phyloP scores from a whole-genome alignment of 2,888 invertebrate genomes.

The Apodemia duryi region DNA sequence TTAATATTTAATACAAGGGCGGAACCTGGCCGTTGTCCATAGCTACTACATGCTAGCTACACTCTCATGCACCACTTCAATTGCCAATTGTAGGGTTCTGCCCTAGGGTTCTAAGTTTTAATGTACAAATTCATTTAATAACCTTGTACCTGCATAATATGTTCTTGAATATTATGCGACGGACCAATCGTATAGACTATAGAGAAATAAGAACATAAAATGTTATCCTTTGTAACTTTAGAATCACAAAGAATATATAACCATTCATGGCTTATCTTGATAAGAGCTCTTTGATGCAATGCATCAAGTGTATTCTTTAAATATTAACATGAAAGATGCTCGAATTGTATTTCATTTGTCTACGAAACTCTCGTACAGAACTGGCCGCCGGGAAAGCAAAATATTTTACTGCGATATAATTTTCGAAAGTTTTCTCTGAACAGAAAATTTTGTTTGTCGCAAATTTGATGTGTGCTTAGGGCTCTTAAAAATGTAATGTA shows the following conservation, averaged over 20 bases:
- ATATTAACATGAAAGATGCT: slow-evolving; percentile 17
- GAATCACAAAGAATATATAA: slow-evolving; percentile 49
- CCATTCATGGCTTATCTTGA: slow-evolving; percentile 44
- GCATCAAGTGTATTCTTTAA: slow-evolving; percentile 27
- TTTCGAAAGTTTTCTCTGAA: not conserved
- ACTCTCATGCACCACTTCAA: no score
- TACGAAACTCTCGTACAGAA: slow-evolving; percentile 3
- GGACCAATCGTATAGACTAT: slow-evolving; percentile 32
- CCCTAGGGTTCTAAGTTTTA: no score
- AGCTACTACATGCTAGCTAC: no score
- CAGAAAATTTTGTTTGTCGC: not conserved
- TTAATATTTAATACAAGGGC: no score
- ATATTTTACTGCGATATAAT: slow-evolving; percentile 7
- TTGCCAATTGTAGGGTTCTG: no score
- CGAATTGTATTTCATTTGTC: slow-evolving; percentile 6
- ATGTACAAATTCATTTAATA: no score
- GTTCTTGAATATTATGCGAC: not conserved
- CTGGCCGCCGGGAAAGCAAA: not conserved
- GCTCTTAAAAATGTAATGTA: not conserved
- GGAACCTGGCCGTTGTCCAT: no score
- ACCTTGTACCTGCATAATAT: not conserved
- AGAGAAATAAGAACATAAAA: slow-evolving; percentile 48
- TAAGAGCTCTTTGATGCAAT: slow-evolving; percentile 53
- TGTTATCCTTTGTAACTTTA: slow-evolving; percentile 47
- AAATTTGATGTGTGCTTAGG: not conserved